These are phyloP conservation scores for Chrysotoxum bicinctum DNA, from an alignment of 2,888 invertebrate species.

Conservation along the genomic window DNA sequence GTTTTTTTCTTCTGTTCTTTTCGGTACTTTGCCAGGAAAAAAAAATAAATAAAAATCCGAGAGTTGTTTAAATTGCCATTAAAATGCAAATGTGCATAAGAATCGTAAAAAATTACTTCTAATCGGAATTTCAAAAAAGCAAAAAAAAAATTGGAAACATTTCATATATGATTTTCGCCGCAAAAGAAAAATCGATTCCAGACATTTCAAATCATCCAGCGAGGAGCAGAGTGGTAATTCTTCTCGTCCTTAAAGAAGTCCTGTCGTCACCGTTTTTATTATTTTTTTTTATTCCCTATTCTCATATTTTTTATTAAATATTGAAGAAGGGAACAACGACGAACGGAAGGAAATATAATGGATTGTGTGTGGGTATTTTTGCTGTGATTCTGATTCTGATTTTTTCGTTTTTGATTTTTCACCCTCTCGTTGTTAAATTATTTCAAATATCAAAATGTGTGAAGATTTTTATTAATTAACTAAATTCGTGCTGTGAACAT, in stretches of 20 bases:
- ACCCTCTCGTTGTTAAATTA: constrained; percentile 39
- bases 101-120: constrained; percentile 16
- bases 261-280: constrained; percentile 51
- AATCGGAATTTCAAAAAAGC: constrained; percentile 31
- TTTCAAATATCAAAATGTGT: constrained; percentile 29
- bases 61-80: constrained; percentile 1
- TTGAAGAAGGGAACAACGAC: constrained; percentile 28
- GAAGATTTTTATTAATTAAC: constrained; percentile 37
- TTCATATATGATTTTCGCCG: constrained; percentile 54
- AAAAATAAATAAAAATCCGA: neutral
- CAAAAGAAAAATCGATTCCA: constrained; percentile 72
- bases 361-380: constrained; percentile 61
- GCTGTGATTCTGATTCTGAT: constrained; percentile 45
- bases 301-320: constrained; percentile 11
- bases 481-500: constrained; percentile 28
- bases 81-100: neutral
- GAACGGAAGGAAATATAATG: constrained; percentile 40
- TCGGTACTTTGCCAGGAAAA: neutral
- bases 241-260: constrained; percentile 59
- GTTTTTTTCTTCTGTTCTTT: constrained; percentile 37
- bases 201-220: constrained; percentile 62
- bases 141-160: constrained; percentile 15
- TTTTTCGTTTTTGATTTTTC: constrained; percentile 41
- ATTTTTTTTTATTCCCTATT: constrained; percentile 12
- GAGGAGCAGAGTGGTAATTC: constrained; percentile 54